These are phyloP conservation scores for Hirtodrosophila confusa DNA, from an alignment of 2,888 invertebrate species.

Conservation along the genomic window DNA sequence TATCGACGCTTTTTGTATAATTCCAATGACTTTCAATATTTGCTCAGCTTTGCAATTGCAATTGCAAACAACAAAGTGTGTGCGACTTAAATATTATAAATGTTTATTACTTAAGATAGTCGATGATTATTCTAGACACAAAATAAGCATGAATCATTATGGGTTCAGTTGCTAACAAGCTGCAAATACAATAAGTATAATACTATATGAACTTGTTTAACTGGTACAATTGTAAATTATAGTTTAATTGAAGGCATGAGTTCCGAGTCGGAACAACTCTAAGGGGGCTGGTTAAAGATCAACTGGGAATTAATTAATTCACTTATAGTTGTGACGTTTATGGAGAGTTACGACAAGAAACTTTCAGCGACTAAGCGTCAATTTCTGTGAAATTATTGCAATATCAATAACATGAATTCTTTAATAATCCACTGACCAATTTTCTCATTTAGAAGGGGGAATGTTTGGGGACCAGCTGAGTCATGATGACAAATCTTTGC, in stretches of 20 bases:
- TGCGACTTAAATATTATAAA: not conserved
- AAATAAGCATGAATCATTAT: constrained; percentile 35
- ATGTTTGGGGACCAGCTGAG: constrained; percentile 1
- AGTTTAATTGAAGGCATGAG: too few species aligned
- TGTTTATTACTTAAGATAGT: constrained; percentile 7
- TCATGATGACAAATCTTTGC: constrained; percentile 1
- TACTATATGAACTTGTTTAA: too few species aligned
- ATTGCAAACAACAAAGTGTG: too few species aligned
- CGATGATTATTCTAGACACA: constrained; percentile 7
- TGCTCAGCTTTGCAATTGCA: not conserved
- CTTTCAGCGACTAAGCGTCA: constrained; percentile 12
- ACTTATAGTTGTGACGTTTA: constrained; percentile 7
- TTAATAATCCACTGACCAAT: too few species aligned
- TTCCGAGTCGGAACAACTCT: too few species aligned
- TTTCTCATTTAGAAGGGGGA: too few species aligned
- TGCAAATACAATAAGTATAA: not conserved
- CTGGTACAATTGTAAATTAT: too few species aligned
- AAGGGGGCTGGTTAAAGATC: constrained; percentile 2
- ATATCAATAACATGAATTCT: too few species aligned
- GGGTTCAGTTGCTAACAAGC: not conserved
- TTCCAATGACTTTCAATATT: constrained; percentile 1
- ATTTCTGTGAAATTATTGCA: not conserved
- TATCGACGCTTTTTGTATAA: constrained; percentile 11
- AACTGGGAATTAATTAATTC: constrained; percentile 6
- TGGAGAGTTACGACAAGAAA: constrained; percentile 15